Percentiles rank a stretch among this genome's conserved stretches.
Conservation (phyloP, 2,888 invertebrate genomes). For the Oeneis ivallda region DNA sequence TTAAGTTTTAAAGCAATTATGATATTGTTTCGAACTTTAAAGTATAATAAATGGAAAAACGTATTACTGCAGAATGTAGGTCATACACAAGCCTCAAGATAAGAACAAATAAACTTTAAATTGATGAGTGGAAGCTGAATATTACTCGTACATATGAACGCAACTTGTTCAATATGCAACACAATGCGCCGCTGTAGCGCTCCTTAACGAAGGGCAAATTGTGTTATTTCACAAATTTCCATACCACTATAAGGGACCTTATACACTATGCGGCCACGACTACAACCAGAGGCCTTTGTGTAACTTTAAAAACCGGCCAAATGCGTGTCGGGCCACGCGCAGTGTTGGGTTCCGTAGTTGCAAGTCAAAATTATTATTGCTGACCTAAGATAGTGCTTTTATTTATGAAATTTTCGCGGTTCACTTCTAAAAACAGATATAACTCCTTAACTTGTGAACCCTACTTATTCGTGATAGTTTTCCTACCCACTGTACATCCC, state of each 20-base stretch:
- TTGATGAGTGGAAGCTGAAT: not conserved
- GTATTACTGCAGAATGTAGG: not conserved
- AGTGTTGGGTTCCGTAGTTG: no score
- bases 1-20: not conserved
- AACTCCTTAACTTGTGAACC: no score
- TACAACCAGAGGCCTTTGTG: no score
- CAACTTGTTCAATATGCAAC: conserved; percentile 13
- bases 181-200: conserved; percentile 7
- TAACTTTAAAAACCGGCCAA: no score
- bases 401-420: no score
- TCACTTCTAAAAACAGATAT: no score
- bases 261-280: no score
- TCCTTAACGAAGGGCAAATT: conserved; percentile 19
- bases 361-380: no score
- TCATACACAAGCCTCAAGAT: not conserved
- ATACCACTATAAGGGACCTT: not conserved
- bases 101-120: not conserved
- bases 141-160: not conserved
- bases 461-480: no score
- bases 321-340: no score
- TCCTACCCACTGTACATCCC: no score
- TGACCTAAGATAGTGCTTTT: no score
- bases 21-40: not conserved
- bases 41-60: not conserved
- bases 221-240: conserved; percentile 11